phyloP scores from a whole-genome alignment of 2,888 invertebrate species.

The Latrodectus hesperus region DNA sequence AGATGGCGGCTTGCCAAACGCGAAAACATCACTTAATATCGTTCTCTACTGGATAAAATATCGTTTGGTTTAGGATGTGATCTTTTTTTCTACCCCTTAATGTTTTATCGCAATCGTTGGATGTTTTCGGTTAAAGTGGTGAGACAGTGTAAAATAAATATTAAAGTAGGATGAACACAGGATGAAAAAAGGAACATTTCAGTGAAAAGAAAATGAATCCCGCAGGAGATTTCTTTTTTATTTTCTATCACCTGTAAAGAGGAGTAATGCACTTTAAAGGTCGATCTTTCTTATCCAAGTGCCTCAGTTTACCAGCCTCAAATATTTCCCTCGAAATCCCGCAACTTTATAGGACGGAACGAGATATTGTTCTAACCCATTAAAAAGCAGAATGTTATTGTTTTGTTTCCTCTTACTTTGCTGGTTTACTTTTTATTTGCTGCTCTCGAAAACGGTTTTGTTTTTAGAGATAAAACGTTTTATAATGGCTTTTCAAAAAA shows the following conservation, averaged over 20 bases:
- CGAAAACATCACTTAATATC: conserved; percentile 27
- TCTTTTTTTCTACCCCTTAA: conserved; percentile 28
- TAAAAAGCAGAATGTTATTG: conserved; percentile 2
- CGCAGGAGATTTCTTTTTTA: conserved; percentile 10
- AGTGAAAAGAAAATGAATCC: conserved; percentile 28
- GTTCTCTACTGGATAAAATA: conserved; percentile 50
- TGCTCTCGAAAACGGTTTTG: neutral
- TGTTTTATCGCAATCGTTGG: conserved; percentile 48
- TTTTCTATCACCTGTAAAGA: conserved; percentile 46
- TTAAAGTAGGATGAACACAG: conserved; percentile 29
- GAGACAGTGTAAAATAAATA: conserved; percentile 57
- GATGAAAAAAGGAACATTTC: conserved; percentile 16
- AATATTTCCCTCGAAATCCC: neutral
- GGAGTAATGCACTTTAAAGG: conserved; percentile 26
- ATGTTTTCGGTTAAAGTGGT: conserved; percentile 51
- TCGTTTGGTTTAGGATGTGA: conserved; percentile 43
- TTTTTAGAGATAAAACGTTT: too few relatives aligned
- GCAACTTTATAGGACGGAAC: neutral
- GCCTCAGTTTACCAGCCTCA: neutral
- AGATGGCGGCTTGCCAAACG: conserved; percentile 45
- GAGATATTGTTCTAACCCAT: neutral
- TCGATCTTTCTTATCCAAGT: neutral
- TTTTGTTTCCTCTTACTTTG: neutral
- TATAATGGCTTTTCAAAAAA: too few relatives aligned
- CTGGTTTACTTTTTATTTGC: neutral